phyloP scores from a whole-genome alignment of 2,113 vertebrate genomes.

The Neotragus moschatus region DNA sequence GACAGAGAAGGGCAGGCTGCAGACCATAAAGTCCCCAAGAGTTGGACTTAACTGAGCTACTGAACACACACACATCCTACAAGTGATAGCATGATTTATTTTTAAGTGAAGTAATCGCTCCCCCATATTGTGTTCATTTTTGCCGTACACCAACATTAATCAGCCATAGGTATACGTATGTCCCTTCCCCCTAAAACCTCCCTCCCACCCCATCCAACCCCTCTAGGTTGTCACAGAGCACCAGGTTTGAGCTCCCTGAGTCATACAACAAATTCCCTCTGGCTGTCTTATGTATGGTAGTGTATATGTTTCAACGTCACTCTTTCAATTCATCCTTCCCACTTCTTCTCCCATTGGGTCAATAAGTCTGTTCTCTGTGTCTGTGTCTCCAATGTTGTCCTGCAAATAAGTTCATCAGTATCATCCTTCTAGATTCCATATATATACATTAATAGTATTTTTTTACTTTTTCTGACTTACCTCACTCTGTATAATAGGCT shows the following conservation, averaged over 20 bases:
- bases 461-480: background rate
- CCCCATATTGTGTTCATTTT: background rate
- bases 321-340: background rate
- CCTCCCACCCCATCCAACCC: background rate
- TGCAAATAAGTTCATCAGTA: background rate
- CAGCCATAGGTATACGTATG: background rate
- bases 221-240: background rate
- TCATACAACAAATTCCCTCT: background rate
- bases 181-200: background rate
- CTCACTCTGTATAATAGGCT: background rate
- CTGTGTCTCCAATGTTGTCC: background rate
- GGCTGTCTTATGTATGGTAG: rapidly evolving
- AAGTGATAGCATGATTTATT: background rate
- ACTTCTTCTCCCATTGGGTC: background rate
- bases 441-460: background rate
- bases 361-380: background rate
- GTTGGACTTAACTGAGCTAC: rapidly evolving
- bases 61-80: background rate
- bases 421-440: background rate
- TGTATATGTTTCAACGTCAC: background rate
- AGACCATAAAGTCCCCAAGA: background rate
- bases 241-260: background rate
- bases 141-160: background rate
- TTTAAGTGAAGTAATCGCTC: background rate
- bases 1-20: background rate